Conservation (phyloP, 2,113 vertebrate genomes). For the Carettochelys insculpta region DNA sequence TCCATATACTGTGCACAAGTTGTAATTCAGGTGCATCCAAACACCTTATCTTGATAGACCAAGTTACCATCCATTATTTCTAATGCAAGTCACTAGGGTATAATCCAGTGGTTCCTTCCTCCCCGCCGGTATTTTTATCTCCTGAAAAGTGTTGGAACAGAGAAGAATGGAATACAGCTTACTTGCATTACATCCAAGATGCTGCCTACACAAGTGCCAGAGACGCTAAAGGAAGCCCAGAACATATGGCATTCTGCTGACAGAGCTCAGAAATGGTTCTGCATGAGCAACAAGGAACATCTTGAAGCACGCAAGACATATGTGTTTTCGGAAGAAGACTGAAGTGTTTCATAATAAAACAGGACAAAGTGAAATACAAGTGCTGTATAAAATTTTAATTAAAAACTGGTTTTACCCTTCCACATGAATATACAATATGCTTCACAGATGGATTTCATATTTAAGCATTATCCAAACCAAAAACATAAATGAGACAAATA, state of each 20-base stretch:
- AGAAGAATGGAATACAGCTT: conserved; percentile 63
- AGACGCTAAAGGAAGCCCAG: conserved; percentile 73
- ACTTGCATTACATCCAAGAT: conserved; percentile 71
- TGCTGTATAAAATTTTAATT: conserved; percentile 82
- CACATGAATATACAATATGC: conserved; percentile 78
- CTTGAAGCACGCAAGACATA: conserved; percentile 82
- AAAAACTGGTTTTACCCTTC: conserved; percentile 79
- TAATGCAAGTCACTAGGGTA: conserved; percentile 30
- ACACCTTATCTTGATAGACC: conserved; percentile 44
- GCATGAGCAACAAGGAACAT: conserved; percentile 78
- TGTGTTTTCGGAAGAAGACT: conserved; percentile 82
- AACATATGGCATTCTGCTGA: conserved; percentile 79
- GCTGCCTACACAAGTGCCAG: conserved; percentile 73
- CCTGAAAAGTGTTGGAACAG: conserved; percentile 72
- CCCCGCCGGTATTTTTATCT: conserved; percentile 65
- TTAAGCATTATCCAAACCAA: conserved; percentile 78
- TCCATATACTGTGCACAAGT: conserved; percentile 1
- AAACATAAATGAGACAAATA: conserved; percentile 78
- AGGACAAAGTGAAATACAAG: conserved; percentile 83
- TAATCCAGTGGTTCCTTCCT: conserved; percentile 47
- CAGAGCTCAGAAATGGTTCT: conserved; percentile 73
- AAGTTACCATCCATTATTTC: conserved; percentile 20
- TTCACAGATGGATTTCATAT: conserved; percentile 83
- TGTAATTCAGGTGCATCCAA: neutral
- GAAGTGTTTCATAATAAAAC: conserved; percentile 85